Evolutionary conservation across 2,797 vertebrate genomes (phyloP).

Genomic region (Taenioides sp.): DNA sequence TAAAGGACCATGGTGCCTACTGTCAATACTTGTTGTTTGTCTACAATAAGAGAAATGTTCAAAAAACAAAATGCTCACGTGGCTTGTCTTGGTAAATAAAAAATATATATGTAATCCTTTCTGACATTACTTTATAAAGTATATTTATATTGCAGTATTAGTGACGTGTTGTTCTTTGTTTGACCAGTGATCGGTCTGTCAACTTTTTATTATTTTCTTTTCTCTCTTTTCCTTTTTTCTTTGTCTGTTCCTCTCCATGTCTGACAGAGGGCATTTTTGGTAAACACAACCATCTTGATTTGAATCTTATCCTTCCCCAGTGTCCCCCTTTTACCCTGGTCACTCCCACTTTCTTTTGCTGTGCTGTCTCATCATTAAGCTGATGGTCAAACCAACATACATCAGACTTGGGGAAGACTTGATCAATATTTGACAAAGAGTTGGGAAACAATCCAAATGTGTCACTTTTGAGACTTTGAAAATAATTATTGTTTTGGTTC

Average conservation of each 20-base stretch:
- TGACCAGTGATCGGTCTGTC: constrained; percentile 70
- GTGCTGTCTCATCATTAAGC: constrained; percentile 62
- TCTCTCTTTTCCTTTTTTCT: constrained; percentile 70
- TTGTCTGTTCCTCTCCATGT: constrained; percentile 81
- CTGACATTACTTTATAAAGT: neutral
- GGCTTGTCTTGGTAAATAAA: neutral
- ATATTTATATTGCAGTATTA: constrained; percentile 10
- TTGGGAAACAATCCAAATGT: neutral
- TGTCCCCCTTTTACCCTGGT: constrained; percentile 31
- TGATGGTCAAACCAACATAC: constrained; percentile 68
- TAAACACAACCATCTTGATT: constrained; percentile 82
- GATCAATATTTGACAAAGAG: constrained; percentile 17
- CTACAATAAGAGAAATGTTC: neutral
- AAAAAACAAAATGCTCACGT: neutral
- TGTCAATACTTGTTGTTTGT: neutral
- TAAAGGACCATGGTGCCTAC: neutral
- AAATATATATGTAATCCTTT: neutral
- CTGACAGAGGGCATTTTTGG: constrained; percentile 88
- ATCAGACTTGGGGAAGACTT: constrained; percentile 65
- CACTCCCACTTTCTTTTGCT: constrained; percentile 71
- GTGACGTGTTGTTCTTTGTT: constrained; percentile 64
- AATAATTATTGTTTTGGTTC: neutral
- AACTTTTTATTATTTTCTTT: constrained; percentile 76
- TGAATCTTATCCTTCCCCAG: constrained; percentile 44
- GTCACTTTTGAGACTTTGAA: neutral